Conservation (phyloP, 2,113 vertebrate species). For the Cheirogaleus medius region DNA sequence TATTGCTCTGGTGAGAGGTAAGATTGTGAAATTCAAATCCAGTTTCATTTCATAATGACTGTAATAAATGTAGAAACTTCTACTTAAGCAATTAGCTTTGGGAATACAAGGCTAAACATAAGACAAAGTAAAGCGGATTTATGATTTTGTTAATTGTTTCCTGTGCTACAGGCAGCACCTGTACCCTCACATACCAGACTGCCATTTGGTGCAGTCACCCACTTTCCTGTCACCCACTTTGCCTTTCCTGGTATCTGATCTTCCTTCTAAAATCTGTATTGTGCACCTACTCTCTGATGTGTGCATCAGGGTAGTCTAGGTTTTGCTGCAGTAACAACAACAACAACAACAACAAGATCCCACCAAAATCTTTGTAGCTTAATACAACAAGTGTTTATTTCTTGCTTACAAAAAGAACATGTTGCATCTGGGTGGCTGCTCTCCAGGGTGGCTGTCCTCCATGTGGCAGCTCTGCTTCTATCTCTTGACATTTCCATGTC, state of each 20-base stretch:
- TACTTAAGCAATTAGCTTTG: constrained; percentile 41
- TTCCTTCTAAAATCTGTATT: neutral
- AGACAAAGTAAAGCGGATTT: neutral
- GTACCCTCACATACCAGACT: neutral
- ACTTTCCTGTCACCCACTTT: neutral
- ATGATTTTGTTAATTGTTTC: neutral
- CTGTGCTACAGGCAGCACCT: neutral
- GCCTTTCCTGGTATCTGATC: neutral
- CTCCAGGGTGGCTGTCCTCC: neutral
- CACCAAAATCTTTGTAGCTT: neutral
- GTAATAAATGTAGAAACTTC: constrained; percentile 6
- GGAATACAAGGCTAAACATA: neutral
- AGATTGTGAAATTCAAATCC: constrained; percentile 45
- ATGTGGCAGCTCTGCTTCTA: neutral
- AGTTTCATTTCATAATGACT: constrained; percentile 46
- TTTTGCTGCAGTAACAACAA: neutral
- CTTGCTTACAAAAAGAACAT: neutral
- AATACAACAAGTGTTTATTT: neutral
- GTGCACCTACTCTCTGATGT: neutral
- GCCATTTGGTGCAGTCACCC: neutral
- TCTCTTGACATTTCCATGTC: neutral
- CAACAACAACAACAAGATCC: neutral
- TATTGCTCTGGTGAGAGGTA: neutral
- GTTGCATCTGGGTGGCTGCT: neutral
- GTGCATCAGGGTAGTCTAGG: neutral